Percentiles rank a stretch among this genome's conserved stretches.
phyloP scores from a whole-genome alignment of 2,113 vertebrate species.

The Haplotaxodon microlepis region DNA sequence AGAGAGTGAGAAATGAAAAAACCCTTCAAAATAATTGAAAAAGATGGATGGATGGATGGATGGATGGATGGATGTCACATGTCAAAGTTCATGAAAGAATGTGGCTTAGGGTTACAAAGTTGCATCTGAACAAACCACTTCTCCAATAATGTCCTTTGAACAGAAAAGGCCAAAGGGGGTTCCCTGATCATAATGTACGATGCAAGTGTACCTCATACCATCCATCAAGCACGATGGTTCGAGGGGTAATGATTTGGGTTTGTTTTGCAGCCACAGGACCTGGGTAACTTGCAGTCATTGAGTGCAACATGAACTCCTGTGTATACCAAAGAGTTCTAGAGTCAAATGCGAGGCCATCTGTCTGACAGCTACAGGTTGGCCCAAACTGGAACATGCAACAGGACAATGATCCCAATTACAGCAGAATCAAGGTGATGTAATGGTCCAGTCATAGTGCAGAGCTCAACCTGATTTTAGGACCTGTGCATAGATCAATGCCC shows the following conservation, averaged over 20 bases:
- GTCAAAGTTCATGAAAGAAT: neutral
- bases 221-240: accelerated
- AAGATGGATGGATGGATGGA: neutral
- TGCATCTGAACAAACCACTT: neutral
- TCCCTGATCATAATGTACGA: neutral
- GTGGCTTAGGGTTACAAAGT: neutral
- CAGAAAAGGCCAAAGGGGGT: neutral
- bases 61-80: neutral
- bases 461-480: neutral
- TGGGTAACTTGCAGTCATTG: neutral
- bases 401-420: neutral
- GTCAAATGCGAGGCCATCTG: neutral
- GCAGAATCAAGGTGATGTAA: neutral
- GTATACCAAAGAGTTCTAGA: neutral
- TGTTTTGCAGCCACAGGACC: neutral
- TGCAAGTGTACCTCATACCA: neutral
- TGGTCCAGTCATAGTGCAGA: neutral
- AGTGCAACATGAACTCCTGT: neutral
- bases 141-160: neutral
- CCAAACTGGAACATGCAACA: neutral
- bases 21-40: neutral
- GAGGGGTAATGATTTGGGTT: neutral
- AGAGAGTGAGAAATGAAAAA: neutral
- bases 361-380: neutral
- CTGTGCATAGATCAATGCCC: neutral